A percentile compares a stretch with the other conserved stretches of the same genome.
These are phyloP conservation scores for Thomomys bottae DNA, from an alignment of 2,113 vertebrate genomes.

Conservation along the genomic window DNA sequence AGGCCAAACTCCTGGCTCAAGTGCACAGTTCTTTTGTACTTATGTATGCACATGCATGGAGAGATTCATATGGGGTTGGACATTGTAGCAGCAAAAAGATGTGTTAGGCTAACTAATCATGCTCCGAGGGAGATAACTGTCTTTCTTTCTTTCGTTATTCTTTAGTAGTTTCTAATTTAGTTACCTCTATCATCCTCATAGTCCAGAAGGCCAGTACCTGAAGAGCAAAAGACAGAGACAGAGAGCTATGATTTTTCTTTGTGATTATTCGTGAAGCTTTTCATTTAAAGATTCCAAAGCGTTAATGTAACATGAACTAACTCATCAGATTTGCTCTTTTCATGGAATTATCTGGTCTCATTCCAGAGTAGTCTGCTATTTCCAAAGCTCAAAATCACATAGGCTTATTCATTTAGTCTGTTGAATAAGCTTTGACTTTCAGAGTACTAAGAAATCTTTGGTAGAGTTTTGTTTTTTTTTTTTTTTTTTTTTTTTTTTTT, in stretches of 20 bases:
- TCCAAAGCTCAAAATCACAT: neutral
- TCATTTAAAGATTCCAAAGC: neutral
- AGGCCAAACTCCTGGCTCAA: too few relatives aligned
- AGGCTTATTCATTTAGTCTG: neutral
- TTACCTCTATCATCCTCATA: conserved; percentile 66
- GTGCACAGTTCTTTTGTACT: neutral
- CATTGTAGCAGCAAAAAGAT: neutral
- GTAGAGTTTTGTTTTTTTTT: too few relatives aligned
- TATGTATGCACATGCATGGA: neutral
- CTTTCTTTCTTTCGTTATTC: neutral
- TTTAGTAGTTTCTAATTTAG: neutral
- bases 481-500: too few relatives aligned
- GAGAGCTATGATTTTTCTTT: conserved; percentile 10
- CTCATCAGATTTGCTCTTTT: neutral
- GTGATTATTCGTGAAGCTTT: neutral
- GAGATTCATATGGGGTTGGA: neutral
- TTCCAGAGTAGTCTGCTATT: neutral
- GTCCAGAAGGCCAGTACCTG: conserved; percentile 73
- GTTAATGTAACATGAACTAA: neutral
- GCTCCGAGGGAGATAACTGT: neutral
- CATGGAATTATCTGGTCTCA: neutral
- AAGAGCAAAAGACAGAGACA: conserved; percentile 5
- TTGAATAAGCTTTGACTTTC: neutral
- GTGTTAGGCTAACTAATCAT: neutral
- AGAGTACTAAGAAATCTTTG: neutral